These are phyloP conservation scores for Panurus biarmicus DNA, from an alignment of 2,113 vertebrate genomes.

Conservation along the genomic window DNA sequence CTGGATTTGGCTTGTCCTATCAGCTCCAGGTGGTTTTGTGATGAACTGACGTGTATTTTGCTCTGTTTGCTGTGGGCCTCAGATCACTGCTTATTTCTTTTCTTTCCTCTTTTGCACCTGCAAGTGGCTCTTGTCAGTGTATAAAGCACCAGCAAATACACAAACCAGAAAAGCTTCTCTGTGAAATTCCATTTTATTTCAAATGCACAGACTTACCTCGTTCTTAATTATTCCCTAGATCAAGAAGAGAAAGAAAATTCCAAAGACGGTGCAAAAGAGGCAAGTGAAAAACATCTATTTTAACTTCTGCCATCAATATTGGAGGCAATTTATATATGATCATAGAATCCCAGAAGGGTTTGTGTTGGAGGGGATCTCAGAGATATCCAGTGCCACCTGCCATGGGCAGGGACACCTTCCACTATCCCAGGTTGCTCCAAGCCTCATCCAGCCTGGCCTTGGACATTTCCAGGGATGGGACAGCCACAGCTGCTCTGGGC, in stretches of 20 bases:
- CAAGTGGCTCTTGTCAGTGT: background rate
- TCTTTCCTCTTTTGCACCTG: constrained; percentile 37
- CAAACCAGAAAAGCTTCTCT: background rate
- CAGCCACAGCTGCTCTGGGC: background rate
- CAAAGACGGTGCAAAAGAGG: constrained; percentile 63
- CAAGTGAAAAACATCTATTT: constrained; percentile 60
- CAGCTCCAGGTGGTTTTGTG: background rate
- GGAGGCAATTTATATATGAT: background rate
- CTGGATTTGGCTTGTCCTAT: background rate
- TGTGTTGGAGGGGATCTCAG: background rate
- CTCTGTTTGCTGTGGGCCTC: background rate
- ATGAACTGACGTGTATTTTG: background rate
- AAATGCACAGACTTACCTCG: background rate
- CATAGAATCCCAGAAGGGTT: background rate
- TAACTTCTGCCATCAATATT: background rate
- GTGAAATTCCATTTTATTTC: background rate
- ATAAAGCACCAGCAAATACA: background rate
- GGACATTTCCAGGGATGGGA: background rate
- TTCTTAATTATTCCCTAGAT: constrained; percentile 68
- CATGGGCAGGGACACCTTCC: background rate
- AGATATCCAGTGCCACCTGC: background rate
- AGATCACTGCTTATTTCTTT: background rate
- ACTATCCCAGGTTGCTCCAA: background rate
- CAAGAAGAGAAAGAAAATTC: constrained; percentile 67
- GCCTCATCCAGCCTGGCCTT: background rate